These are phyloP conservation scores for Craniophora ligustri DNA, from an alignment of 2,888 invertebrate genomes.

Conservation along the genomic window DNA sequence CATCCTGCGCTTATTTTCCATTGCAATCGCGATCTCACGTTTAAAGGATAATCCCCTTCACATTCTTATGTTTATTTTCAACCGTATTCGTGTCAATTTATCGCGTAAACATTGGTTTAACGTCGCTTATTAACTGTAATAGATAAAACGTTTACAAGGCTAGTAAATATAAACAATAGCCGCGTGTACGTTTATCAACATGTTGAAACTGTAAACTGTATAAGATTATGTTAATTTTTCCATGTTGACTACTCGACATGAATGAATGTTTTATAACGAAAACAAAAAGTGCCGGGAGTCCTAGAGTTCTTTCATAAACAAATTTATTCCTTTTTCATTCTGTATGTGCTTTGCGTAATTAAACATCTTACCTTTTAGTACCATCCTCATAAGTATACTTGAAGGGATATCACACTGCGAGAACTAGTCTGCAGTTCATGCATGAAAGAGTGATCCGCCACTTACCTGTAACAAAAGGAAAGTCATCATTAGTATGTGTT, in stretches of 20 bases:
- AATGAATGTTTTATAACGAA: not conserved
- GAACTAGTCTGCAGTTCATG: slow-evolving; percentile 2
- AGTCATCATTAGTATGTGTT: slow-evolving; percentile 41
- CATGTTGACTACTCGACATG: not conserved
- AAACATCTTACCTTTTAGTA: slow-evolving; percentile 18
- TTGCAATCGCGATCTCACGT: slow-evolving; percentile 69
- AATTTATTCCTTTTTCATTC: not conserved
- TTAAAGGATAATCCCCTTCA: slow-evolving; percentile 57
- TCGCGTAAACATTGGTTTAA: slow-evolving; percentile 45
- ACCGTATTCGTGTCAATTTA: slow-evolving; percentile 46
- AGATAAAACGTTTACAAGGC: slow-evolving; percentile 55
- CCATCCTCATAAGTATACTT: not conserved
- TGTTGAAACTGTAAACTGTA: slow-evolving; percentile 32
- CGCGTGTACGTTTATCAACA: slow-evolving; percentile 32
- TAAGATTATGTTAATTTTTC: slow-evolving; percentile 21
- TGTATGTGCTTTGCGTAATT: no score
- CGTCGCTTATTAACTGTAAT: slow-evolving; percentile 45
- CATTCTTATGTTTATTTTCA: slow-evolving; percentile 45
- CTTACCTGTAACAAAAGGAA: slow-evolving; percentile 74
- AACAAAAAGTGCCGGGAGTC: not conserved
- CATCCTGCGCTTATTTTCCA: slow-evolving; percentile 75
- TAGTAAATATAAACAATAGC: slow-evolving; percentile 47
- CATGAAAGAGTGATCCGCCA: slow-evolving; percentile 31
- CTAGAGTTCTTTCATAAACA: not conserved
- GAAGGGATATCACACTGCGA: not conserved